Evolutionary conservation across 1,140 invertebrate species (phyloP).

Genomic region (Drosophila bocki): DNA sequence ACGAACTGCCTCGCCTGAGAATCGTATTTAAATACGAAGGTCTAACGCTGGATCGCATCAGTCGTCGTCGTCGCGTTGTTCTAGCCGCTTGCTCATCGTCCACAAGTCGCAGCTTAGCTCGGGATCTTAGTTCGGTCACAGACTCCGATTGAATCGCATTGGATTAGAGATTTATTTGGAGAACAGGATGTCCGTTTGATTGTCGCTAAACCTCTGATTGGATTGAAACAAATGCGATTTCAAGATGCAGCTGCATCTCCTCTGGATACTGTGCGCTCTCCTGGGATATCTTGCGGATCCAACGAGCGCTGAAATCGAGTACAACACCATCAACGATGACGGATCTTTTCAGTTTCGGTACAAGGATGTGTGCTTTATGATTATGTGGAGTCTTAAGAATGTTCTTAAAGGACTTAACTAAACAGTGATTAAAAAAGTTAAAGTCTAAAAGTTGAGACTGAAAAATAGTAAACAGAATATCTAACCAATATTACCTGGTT

Average conservation of each 20-base stretch:
- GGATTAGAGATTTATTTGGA: not conserved
- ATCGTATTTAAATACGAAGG: slow-evolving; percentile 84
- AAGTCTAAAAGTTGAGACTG: not conserved
- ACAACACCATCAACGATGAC: slow-evolving; percentile 87
- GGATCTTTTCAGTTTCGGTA: slow-evolving; percentile 89
- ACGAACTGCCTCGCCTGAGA: slow-evolving; percentile 70
- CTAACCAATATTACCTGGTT: not conserved
- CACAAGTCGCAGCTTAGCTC: slow-evolving; percentile 5
- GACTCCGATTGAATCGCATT: slow-evolving; percentile 1
- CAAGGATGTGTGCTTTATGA: not conserved
- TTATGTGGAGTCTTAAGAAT: not conserved
- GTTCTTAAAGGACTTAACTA: not conserved
- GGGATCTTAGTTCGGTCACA: slow-evolving; percentile 20
- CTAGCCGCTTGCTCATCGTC: slow-evolving; percentile 52
- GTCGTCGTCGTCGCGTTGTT: slow-evolving; percentile 78
- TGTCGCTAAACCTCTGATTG: not conserved
- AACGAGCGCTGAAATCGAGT: slow-evolving; percentile 83
- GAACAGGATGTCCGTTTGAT: slow-evolving; percentile 54
- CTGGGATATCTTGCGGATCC: slow-evolving; percentile 41
- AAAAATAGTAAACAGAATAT: not conserved
- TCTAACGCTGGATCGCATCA: slow-evolving; percentile 79
- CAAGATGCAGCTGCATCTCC: slow-evolving; percentile 50
- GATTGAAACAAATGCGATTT: slow-evolving; percentile 36
- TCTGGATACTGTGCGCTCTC: slow-evolving; percentile 40
- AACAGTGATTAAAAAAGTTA: not conserved